Percentiles rank a stretch among this genome's conserved stretches.
Conservation (phyloP, 1,140 invertebrate species). For the Trinorchestia longiramus region DNA sequence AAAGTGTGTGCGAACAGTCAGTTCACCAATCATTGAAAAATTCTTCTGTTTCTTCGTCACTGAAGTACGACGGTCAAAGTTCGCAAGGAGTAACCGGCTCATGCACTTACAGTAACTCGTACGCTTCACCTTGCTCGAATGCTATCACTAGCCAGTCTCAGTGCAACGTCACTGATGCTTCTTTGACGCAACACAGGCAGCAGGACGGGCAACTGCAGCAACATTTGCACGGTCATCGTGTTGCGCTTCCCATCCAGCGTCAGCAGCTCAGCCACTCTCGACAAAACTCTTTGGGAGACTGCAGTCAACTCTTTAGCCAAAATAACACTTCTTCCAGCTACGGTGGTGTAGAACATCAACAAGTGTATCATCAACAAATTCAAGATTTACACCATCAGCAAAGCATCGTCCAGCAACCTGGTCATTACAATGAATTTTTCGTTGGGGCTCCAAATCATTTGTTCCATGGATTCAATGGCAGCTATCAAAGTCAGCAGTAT, state of each 20-base stretch:
- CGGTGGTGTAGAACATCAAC: background rate
- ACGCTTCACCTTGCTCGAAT: background rate
- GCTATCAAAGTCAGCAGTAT: background rate
- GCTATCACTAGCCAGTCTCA: background rate
- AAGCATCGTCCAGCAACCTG: background rate
- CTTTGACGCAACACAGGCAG: background rate
- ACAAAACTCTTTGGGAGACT: background rate
- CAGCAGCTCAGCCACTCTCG: background rate
- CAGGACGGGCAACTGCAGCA: background rate
- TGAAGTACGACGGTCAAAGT: background rate
- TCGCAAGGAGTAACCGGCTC: background rate
- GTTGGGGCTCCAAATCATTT: background rate
- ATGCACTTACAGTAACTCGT: background rate
- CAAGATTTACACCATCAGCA: constrained; percentile 16
- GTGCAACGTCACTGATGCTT: background rate
- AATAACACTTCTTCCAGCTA: background rate
- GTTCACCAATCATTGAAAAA: constrained; percentile 23
- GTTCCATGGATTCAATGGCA: background rate
- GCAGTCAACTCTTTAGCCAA: background rate
- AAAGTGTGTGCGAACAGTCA: background rate
- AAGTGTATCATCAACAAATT: background rate
- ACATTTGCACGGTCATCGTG: background rate
- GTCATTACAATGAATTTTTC: constrained; percentile 39
- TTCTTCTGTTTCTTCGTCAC: background rate
- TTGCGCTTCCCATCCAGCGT: background rate